Evolutionary conservation across 2,888 invertebrate genomes (phyloP), one percentile per base, ranked within the genome.

Genomic region (Blera fallax): DNA sequence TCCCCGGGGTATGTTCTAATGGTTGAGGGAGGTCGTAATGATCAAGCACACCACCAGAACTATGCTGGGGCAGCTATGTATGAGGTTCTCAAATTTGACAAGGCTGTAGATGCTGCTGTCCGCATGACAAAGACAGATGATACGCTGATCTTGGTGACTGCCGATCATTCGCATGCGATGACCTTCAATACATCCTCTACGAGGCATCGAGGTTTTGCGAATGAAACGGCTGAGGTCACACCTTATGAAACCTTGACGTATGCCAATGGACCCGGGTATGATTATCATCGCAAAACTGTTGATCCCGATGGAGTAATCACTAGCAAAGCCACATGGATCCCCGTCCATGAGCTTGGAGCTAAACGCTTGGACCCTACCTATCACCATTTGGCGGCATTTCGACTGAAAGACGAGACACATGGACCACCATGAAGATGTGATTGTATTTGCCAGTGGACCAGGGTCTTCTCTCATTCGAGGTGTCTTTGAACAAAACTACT

Each of bases 391-490:
- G 93, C 94, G 0, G 91, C 92, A 0, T 90, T 92, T 56, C 92
- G 93, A n/a, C 88, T 93, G 50, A 91, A 93, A 52, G 93, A 93
- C 82, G 94, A 94, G 76, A 93, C 94, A 0, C 95, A 95, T 87
- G 94, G 94, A n/a, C n/a, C n/a, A n/a, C 1, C 95, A 95, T 1
- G 95, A 96, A 90, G 96, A 96, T 90, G 95, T 96, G 0, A 93
- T 94, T 1, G 94, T 95, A 6, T 95, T 94, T 89, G 95, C 95
- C 32, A 91, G 89, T 40, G 95, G 93, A 80, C 95, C 94, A 0
- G 94, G 94, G 88, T 90, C 94, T 10, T 94, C 94, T 87, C 90
- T 95, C 34, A 92, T 95, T 62, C 93, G 94, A 40, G 94, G 94
- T n/a, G 94, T 94, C 1, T 94, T 95, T 88, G 95, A 95, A 87